Evolutionary conservation across 2,888 invertebrate species (phyloP), one percentile per base, ranked within the genome.

Genomic region (Parnassius orleans): DNA sequence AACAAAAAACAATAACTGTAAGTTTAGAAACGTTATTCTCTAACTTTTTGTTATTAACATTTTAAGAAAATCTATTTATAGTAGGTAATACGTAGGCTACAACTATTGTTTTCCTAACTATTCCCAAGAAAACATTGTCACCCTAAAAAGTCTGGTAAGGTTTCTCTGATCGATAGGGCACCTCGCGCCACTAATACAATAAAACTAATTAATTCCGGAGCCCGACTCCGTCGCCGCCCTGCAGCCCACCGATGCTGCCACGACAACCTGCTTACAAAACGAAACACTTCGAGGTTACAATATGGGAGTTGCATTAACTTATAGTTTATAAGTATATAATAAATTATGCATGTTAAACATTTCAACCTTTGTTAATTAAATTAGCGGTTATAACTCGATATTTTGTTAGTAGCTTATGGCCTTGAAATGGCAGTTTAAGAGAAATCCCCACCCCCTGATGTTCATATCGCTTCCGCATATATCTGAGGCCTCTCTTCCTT

Each of bases 201-300:
- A 73, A 75, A 68, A 73, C 77, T 80, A 82, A 82, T 81, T 82
- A 81, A 80, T 74, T 74, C 74, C 76, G 72, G 73, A 75, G 73
- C 65, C 61, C 67, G 67, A 66, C 63, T 65, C 14, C 44, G 46
- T 14, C 2, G 43, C 53, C 41, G 41, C 53, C 48, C 15, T 43
- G 47, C n/a, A 42, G 44, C 33, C 48, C 33, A 44, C 15, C 11
- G 42, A 43, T 12, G 44, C 43, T 14, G 19, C 19, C 9, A 24
- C 54, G n/a, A 41, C 33, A 19, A 54, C 15, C 12, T 24, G 19
- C 48, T 14, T 44, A 9, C 10, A n/a, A 9, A 47, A 11, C 12
- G 57, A 59, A 57, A 43, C 58, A 44, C 44, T 59, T 55, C 50
- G 41, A 41, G 12, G 2, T 9, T 12, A 19, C 46, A 44, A 55